Evolutionary conservation across 92 coral and sea anemone species (phyloP).

Genomic region (Epizoanthus illoricatus): DNA sequence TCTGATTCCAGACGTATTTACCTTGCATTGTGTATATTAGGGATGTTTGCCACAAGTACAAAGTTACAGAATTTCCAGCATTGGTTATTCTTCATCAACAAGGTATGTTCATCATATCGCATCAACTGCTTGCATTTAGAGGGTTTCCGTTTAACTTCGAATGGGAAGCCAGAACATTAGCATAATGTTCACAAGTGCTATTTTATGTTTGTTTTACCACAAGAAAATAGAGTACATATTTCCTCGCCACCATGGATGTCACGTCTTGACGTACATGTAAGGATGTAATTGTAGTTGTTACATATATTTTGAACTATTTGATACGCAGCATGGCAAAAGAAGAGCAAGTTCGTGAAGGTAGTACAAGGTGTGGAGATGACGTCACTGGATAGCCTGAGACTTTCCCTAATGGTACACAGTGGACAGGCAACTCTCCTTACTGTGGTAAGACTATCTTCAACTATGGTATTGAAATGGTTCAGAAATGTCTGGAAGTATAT

Average conservation of each 20-base stretch:
- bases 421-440: slow-evolving; percentile 20
- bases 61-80: slow-evolving; percentile 66
- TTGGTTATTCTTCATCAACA: slow-evolving; percentile 55
- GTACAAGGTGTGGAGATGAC: slow-evolving; percentile 22
- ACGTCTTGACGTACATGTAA: no score
- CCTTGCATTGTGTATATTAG: slow-evolving; percentile 27
- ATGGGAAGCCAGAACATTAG: no score
- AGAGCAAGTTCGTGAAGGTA: slow-evolving; percentile 13
- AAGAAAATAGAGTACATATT: no score
- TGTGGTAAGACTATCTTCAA: not conserved
- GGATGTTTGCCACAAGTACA: slow-evolving; percentile 41
- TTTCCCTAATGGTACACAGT: slow-evolving; percentile 21
- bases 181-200: no score
- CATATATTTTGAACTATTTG: no score
- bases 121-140: not conserved
- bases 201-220: no score
- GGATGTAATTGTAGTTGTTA: no score
- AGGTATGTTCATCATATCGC: slow-evolving; percentile 46
- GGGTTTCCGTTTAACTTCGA: no score
- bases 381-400: not conserved
- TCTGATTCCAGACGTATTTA: not conserved
- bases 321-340: slow-evolving; percentile 8
- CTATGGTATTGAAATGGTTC: not conserved
- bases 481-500: not conserved
- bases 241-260: no score